phyloP scores from a whole-genome alignment of 2,113 vertebrate species.

The Periophthalmodon schlosseri region DNA sequence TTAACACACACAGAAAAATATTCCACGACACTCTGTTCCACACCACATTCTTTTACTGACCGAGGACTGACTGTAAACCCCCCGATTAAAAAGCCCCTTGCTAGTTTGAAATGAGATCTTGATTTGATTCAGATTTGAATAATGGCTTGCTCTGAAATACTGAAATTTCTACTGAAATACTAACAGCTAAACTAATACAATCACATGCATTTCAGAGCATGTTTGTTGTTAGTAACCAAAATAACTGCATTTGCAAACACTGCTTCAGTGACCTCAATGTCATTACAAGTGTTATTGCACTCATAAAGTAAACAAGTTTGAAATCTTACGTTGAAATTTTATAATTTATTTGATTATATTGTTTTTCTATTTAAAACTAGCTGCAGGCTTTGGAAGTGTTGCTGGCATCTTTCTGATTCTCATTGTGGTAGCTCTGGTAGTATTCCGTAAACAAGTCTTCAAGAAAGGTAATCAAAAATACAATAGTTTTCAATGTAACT shows the following conservation, averaged over 20 bases:
- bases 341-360: neutral
- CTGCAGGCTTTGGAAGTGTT: neutral
- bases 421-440: slow-evolving; percentile 16
- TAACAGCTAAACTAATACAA: too few species aligned
- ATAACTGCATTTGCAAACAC: too few species aligned
- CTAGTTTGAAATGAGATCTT: neutral
- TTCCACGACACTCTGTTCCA: neutral
- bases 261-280: too few species aligned
- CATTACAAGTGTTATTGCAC: too few species aligned
- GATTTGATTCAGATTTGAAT: neutral
- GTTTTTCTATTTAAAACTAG: slow-evolving; percentile 33
- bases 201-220: too few species aligned
- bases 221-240: too few species aligned
- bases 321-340: too few species aligned
- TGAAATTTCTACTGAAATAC: too few species aligned
- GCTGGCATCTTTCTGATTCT: slow-evolving; percentile 10
- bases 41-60: neutral
- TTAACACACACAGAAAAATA: too few species aligned
- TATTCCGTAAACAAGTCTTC: neutral
- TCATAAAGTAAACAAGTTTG: too few species aligned
- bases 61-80: too few species aligned
- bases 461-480: slow-evolving; percentile 45
- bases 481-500: neutral
- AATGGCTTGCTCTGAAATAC: neutral
- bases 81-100: neutral